phyloP scores from a whole-genome alignment of 2,113 vertebrate species.

The Odontophorus gujanensis region DNA sequence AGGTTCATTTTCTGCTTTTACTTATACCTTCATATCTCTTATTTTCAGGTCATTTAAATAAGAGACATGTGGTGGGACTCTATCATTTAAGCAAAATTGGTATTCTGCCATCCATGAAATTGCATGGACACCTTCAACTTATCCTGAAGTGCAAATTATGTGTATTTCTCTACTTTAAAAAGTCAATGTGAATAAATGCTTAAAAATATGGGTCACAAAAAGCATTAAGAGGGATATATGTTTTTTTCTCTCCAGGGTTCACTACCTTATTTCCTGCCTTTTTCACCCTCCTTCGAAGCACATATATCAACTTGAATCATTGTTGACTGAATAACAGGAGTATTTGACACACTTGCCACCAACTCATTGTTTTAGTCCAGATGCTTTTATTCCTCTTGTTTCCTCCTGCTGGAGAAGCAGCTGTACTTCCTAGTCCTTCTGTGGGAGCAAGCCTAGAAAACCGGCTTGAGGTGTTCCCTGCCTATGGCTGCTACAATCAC shows the following conservation, averaged over 20 bases:
- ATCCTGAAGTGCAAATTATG: conserved; percentile 70
- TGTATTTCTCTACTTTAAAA: conserved; percentile 65
- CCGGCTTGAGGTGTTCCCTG: not conserved
- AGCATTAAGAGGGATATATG: not conserved
- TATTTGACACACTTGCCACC: not conserved
- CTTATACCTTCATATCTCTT: conserved; percentile 61
- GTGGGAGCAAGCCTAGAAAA: not conserved
- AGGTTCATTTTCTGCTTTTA: conserved; percentile 61
- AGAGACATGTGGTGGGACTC: conserved; percentile 69
- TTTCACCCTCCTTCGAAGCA: not conserved
- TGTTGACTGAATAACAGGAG: conserved; percentile 17
- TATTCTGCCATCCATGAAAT: conserved; percentile 78
- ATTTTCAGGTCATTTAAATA: conserved; percentile 76
- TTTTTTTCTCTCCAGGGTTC: not conserved
- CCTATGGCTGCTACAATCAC: not conserved
- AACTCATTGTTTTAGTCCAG: not conserved
- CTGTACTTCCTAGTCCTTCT: not conserved
- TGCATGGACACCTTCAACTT: conserved; percentile 72
- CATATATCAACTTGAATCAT: not conserved
- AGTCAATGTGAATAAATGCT: conserved; percentile 53
- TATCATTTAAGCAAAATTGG: conserved; percentile 76
- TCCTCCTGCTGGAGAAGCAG: not conserved
- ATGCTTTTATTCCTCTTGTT: not conserved
- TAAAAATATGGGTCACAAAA: conserved; percentile 59
- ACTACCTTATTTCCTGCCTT: conserved; percentile 18